Evolutionary conservation across 2,888 invertebrate species (phyloP).

Genomic region (Ischnus inquisitorius): DNA sequence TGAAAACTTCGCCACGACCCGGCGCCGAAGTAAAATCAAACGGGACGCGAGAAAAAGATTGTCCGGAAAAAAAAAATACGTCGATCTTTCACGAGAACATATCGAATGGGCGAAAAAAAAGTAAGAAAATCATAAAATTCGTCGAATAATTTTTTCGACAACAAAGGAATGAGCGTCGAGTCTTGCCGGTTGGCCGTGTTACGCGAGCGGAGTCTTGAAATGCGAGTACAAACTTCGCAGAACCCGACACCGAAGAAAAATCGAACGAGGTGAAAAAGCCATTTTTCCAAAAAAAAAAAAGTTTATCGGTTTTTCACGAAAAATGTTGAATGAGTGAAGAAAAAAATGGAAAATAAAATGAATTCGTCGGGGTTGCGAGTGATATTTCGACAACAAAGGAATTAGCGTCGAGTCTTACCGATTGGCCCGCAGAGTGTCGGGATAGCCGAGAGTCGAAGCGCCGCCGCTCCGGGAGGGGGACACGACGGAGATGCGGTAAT

Average conservation of each 20-base stretch:
- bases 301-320: neutral
- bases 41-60: neutral
- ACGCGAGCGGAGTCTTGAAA: neutral
- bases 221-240: neutral
- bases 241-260: neutral
- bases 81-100: neutral
- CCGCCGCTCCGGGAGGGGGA: conserved; percentile 22
- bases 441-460: conserved; percentile 67
- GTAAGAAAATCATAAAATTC: neutral
- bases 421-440: conserved; percentile 29
- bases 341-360: neutral
- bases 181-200: conserved; percentile 61
- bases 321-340: too few species aligned
- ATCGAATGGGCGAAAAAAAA: too few species aligned
- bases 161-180: conserved; percentile 8
- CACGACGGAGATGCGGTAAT: conserved; percentile 74
- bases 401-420: conserved; percentile 51
- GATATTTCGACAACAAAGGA: conserved; percentile 17
- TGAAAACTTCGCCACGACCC: neutral
- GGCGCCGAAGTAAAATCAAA: neutral
- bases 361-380: too few species aligned
- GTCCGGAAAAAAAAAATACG: neutral
- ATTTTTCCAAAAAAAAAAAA: too few species aligned
- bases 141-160: too few species aligned
- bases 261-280: neutral